Evolutionary conservation across 2,797 vertebrate species (phyloP), one percentile per base, ranked within the genome.

Genomic region (Myripristis jacobus): DNA sequence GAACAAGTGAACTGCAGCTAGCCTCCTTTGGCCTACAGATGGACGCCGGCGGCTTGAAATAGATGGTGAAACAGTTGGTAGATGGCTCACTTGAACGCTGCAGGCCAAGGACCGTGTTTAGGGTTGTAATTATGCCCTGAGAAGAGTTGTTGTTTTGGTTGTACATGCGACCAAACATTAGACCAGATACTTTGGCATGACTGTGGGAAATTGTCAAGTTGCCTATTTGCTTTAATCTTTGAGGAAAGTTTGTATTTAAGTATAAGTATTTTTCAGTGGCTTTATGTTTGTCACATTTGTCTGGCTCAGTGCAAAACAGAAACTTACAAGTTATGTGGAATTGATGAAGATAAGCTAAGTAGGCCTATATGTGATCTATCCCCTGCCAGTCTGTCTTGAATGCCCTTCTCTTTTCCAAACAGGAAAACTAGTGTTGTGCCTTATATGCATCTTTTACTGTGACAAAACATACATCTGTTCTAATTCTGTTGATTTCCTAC

Each of bases 321-420:
- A 29, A 29, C 27, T 50, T 5, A 50, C 5, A 24, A 21, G 47
- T 50, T 7, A 46, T 3, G 4, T 25, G 16, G 44, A 24, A 74
- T 50, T 9, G 18, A 62, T 69, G 9, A 7, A 51, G 9, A 36
- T 36, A 15, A 15, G 8, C 15, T 31, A 8, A 38, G 62, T n/a
- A n/a, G n/a, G n/a, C n/a, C n/a, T 1, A 21, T 47, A 36, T 19
- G 31, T 12, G n/a, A 34, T 3, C 6, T 54, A n/a, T 36, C 36
- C 2, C 27, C 25, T 27, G 36, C 15, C 41, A 48, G 0, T 41
- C n/a, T 47, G 48, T 27, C 50, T 63, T 31, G 0, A 66, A 54
- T 25, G 11, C 16, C 38, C 1, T 2, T 67, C 54, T 75, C 80
- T 84, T 91, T 92, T 92, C 90, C 89, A 92, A 80, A 92, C 22